These are phyloP conservation scores for Drosophila hydei DNA, from an alignment of 1,140 invertebrate genomes.

Conservation along the genomic window DNA sequence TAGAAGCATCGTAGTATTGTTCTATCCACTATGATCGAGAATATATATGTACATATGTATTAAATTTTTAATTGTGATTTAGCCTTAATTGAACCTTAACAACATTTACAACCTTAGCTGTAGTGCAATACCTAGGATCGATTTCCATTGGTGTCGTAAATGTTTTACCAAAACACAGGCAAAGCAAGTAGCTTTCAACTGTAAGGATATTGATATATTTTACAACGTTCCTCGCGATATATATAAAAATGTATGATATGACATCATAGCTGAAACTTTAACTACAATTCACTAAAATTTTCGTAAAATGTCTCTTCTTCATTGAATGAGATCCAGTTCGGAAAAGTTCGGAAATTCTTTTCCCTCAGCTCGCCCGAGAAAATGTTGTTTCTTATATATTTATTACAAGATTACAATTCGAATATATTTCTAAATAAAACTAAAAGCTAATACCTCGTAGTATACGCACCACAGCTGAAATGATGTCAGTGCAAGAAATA, in stretches of 20 bases:
- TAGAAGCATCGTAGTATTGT: slow-evolving; percentile 20
- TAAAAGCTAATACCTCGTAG: background rate
- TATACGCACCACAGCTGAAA: too few relatives aligned
- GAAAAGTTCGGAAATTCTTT: too few relatives aligned
- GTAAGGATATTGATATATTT: background rate
- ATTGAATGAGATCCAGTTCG: too few relatives aligned
- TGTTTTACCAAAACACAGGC: background rate
- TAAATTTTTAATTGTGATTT: slow-evolving; percentile 41
- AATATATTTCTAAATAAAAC: too few relatives aligned
- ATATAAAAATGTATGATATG: too few relatives aligned
- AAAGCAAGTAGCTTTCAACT: background rate
- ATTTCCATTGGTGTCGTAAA: slow-evolving; percentile 3
- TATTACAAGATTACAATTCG: too few relatives aligned
- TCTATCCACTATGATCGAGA: slow-evolving; percentile 6
- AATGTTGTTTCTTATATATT: too few relatives aligned
- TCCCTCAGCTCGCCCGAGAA: too few relatives aligned
- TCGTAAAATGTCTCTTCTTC: too few relatives aligned
- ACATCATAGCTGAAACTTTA: too few relatives aligned
- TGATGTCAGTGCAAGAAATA: slow-evolving; percentile 33
- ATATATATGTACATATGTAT: slow-evolving; percentile 12
- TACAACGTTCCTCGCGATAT: too few relatives aligned
- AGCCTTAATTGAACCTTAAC: slow-evolving; percentile 23
- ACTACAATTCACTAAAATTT: too few relatives aligned
- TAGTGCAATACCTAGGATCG: slow-evolving; percentile 2
- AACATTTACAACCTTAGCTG: slow-evolving; percentile 10